Conservation (phyloP, 2,797 vertebrate genomes). For the Molossus molossus region DNA sequence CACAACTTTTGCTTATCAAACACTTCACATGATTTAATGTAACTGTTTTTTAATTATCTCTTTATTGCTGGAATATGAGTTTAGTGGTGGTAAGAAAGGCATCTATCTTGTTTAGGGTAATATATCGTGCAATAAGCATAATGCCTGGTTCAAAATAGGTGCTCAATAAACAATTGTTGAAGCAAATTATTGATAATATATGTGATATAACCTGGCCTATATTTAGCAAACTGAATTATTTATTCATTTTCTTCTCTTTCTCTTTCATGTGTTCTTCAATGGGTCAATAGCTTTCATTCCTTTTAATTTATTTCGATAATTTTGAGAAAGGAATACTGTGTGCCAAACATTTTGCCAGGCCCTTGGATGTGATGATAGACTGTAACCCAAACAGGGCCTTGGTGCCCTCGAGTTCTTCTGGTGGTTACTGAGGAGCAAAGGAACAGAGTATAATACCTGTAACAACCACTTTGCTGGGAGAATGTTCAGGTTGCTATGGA, state of each 20-base stretch:
- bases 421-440: not conserved
- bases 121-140: not conserved
- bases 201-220: not conserved
- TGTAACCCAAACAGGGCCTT: not conserved
- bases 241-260: not conserved
- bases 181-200: not conserved
- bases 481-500: conserved; percentile 40
- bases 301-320: not conserved
- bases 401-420: not conserved
- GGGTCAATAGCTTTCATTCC: not conserved
- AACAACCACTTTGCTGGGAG: not conserved
- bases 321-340: not conserved
- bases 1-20: not conserved
- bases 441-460: not conserved
- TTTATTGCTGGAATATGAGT: not conserved
- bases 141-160: not conserved
- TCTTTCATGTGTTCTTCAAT: not conserved
- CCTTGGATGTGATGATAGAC: not conserved
- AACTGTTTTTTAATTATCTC: not conserved
- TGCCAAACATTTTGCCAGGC: not conserved
- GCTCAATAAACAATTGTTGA: not conserved
- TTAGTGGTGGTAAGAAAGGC: not conserved
- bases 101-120: not conserved
- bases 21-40: not conserved
- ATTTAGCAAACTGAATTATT: not conserved